Conservation (phyloP, 2,888 invertebrate species). For the Dryocosmus kuriphilus region DNA sequence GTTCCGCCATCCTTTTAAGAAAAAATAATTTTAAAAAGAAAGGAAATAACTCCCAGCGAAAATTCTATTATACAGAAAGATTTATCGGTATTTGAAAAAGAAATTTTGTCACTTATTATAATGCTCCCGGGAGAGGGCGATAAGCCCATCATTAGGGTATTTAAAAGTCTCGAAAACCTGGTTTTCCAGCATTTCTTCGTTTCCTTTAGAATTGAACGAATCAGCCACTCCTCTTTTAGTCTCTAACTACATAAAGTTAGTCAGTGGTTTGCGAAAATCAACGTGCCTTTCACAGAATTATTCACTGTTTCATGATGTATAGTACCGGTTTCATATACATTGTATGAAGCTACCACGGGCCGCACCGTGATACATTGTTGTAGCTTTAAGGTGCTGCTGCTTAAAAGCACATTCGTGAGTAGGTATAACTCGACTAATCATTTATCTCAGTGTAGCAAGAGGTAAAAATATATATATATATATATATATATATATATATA, state of each 20-base stretch:
- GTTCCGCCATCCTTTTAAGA: too few relatives aligned
- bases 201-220: slow-evolving; percentile 9
- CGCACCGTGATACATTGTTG: neutral
- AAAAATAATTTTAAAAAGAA: too few relatives aligned
- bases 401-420: neutral
- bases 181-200: neutral
- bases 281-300: slow-evolving; percentile 35
- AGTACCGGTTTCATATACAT: slow-evolving; percentile 30
- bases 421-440: slow-evolving; percentile 3
- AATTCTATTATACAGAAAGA: too few relatives aligned
- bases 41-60: too few relatives aligned
- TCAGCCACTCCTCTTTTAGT: slow-evolving; percentile 12
- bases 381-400: slow-evolving; percentile 12
- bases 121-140: neutral
- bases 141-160: neutral
- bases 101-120: neutral
- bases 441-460: slow-evolving; percentile 27
- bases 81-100: neutral
- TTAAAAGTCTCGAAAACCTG: neutral
- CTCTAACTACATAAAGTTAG: neutral
- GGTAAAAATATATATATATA: neutral
- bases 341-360: slow-evolving; percentile 25
- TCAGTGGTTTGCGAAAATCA: slow-evolving; percentile 6
- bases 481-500: slow-evolving; percentile 15
- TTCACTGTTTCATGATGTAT: slow-evolving; percentile 17